Conservation (phyloP, 2,113 vertebrate species). For the Noctilio leporinus region DNA sequence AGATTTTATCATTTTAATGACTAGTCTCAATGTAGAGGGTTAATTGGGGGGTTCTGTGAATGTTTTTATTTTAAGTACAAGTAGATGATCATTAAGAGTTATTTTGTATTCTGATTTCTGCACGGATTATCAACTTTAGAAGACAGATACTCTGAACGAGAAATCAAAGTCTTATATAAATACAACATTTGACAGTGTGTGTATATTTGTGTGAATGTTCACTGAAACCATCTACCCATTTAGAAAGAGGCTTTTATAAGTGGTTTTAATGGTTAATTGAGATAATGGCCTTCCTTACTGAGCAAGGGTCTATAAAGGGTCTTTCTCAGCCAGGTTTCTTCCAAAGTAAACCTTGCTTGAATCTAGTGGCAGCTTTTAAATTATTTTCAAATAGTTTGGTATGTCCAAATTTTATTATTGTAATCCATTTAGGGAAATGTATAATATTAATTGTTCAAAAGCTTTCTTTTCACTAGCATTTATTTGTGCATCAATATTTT, state of each 20-base stretch:
- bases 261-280: neutral
- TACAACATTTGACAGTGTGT: neutral
- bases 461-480: neutral
- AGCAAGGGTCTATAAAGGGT: neutral
- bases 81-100: neutral
- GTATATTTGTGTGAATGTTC: neutral
- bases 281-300: neutral
- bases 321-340: neutral
- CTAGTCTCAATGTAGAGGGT: neutral
- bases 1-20: neutral
- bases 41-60: neutral
- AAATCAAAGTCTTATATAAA: neutral
- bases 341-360: neutral
- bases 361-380: neutral
- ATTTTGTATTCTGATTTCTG: neutral
- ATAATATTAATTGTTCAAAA: neutral
- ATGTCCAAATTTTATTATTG: neutral
- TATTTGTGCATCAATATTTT: neutral
- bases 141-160: neutral
- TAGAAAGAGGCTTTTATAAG: neutral
- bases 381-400: constrained; percentile 19
- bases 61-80: constrained; percentile 47
- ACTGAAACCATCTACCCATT: neutral
- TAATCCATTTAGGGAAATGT: neutral
- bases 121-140: neutral